Base-by-base conservation (phyloP, 1,140 invertebrate genomes). In the Steinernema khuongi region DNA sequence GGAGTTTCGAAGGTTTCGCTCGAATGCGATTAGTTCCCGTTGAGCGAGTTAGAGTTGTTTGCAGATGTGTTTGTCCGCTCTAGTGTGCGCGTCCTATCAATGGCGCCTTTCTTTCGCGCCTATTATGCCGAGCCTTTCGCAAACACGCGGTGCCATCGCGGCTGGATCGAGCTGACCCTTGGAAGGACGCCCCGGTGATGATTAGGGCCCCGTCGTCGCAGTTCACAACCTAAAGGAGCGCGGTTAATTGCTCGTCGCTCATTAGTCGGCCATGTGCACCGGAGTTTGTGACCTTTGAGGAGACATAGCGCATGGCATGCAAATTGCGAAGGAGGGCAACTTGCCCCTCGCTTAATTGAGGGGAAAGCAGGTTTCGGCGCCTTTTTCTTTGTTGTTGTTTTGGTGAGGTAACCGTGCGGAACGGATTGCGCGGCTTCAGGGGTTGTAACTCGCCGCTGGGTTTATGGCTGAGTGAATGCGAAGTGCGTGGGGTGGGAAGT, bases 21-120 rank as follows among this genome's bases (percentile, higher is more conserved):
- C 7, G 14, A 60, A 60, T 60, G 22, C 50, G 50, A 60, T 60
- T 60, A 60, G 50, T 60, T 60, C 50, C 50, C 50, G 50, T 60
- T 60, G 7, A 60, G 26, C 26, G 22, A 22, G 50, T 22, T 60
- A 14, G 14, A 22, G 4, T 22, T 60, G 50, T 60, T 60, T 60
- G 50, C 50, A 14, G 11, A 22, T 22, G 50, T 60, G 50, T 60
- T 60, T 60, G 50, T 60, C 26, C 22, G 19, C 11, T 11, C 4
- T 60, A 14, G 50, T 4, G 4, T 11, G 50, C 50, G 22, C 7
- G 50, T 60, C 36, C 14, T 60, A 60, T 60, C 50, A 60, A 41
- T 41, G 36, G 11, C 50, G 50, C 50, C 11, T 26, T 26, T 60
- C 14, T 60, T 60, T 17, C 22, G 50, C 22, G 50, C 50, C 26